phyloP scores from a whole-genome alignment of 2,888 invertebrate genomes.

The Perdita meconis region DNA sequence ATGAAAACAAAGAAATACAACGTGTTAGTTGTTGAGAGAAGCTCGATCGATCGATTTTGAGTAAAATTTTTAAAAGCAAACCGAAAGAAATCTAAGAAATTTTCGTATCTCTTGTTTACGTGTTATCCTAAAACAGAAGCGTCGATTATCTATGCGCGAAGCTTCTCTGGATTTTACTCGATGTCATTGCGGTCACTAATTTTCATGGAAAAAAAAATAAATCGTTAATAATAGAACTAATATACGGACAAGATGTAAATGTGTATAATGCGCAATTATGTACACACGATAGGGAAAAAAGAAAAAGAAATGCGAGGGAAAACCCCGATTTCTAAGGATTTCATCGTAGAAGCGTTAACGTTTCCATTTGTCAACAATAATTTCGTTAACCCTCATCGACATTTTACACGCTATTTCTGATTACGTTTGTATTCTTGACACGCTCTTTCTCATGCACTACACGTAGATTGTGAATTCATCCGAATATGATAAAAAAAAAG shows the following conservation, averaged over 20 bases:
- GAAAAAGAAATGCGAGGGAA: slow-evolving; percentile 39
- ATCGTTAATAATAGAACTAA: slow-evolving; percentile 31
- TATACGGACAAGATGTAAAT: slow-evolving; percentile 43
- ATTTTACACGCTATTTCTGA: slow-evolving; percentile 33
- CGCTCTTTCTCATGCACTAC: slow-evolving; percentile 19
- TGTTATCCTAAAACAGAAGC: neutral
- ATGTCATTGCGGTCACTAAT: slow-evolving; percentile 48
- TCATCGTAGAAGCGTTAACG: slow-evolving; percentile 41
- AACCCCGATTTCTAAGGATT: slow-evolving; percentile 60
- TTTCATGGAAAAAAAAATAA: slow-evolving; percentile 9
- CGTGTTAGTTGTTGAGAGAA: slow-evolving; percentile 33
- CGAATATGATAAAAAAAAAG: slow-evolving; percentile 27
- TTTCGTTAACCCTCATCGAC: slow-evolving; percentile 40
- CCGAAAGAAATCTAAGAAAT: neutral
- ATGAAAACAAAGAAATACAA: slow-evolving; percentile 35
- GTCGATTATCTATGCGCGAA: slow-evolving; percentile 36
- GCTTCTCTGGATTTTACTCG: slow-evolving; percentile 61
- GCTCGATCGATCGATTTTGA: slow-evolving; percentile 17
- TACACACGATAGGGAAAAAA: slow-evolving; percentile 22
- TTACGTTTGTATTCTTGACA: slow-evolving; percentile 25
- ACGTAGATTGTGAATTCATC: slow-evolving; percentile 31
- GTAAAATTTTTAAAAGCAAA: slow-evolving; percentile 24
- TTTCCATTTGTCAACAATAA: slow-evolving; percentile 17
- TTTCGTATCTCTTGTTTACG: slow-evolving; percentile 26
- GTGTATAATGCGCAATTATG: slow-evolving; percentile 46